Evolutionary conservation across 2,113 vertebrate species (phyloP).

Genomic region (Pampusana beccarii): DNA sequence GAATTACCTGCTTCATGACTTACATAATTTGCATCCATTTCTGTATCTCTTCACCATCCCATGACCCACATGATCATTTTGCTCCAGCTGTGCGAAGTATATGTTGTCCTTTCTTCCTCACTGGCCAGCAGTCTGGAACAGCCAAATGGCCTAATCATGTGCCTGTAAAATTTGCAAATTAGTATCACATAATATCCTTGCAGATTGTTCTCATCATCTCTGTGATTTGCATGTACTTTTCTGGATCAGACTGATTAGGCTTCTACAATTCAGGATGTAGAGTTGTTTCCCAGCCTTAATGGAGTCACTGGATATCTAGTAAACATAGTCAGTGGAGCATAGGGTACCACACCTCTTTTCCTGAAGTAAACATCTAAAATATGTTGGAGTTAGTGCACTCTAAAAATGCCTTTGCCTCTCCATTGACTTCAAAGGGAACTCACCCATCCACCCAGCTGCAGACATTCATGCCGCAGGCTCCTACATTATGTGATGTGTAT

Average conservation of each 20-base stretch:
- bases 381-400: background rate
- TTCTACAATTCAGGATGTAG: background rate
- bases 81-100: background rate
- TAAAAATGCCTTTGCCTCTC: background rate
- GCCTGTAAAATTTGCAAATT: background rate
- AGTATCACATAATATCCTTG: background rate
- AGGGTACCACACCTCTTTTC: background rate
- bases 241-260: background rate
- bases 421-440: background rate
- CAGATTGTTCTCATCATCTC: background rate
- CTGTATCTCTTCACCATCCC: background rate
- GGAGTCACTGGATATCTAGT: background rate
- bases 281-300: background rate
- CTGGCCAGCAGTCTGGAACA: background rate
- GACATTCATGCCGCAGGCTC: background rate
- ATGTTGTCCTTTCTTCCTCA: background rate
- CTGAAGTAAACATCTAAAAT: background rate
- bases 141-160: background rate
- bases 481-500: background rate
- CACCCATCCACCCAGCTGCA: background rate
- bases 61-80: background rate
- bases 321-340: background rate
- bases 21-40: background rate
- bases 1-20: background rate
- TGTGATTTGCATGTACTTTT: constrained; percentile 18